These are phyloP conservation scores for Nasonia vitripennis DNA, from an alignment of 1,140 invertebrate species.

Conservation along the genomic window DNA sequence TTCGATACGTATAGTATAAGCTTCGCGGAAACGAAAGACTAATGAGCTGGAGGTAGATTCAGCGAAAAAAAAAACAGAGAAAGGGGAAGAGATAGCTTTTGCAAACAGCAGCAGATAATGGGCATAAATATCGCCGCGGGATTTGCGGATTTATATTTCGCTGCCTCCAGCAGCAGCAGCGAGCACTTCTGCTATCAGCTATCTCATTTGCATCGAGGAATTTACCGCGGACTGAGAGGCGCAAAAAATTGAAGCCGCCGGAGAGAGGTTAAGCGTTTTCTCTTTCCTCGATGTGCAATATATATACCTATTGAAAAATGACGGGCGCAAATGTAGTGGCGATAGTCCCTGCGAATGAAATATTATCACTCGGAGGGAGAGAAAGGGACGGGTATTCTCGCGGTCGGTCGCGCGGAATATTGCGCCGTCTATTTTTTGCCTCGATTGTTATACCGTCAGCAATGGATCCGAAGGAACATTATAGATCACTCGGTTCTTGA, in stretches of 20 bases:
- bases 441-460: not conserved
- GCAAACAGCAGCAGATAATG: slow-evolving; percentile 65
- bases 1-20: not conserved
- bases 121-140: slow-evolving; percentile 70
- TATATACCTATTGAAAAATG: slow-evolving; percentile 69
- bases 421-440: not conserved
- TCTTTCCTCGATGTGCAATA: not conserved
- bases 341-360: slow-evolving; percentile 66
- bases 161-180: not conserved
- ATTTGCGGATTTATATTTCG: slow-evolving; percentile 74
- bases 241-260: slow-evolving; percentile 34
- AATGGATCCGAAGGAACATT: no score
- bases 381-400: slow-evolving; percentile 39
- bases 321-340: slow-evolving; percentile 55
- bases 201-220: slow-evolving; percentile 73
- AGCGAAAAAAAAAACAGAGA: not conserved
- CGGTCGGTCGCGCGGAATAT: not conserved
- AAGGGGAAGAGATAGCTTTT: not conserved
- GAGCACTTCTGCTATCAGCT: slow-evolving; percentile 61
- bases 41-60: not conserved
- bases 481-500: no score
- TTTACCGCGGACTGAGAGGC: slow-evolving; percentile 65
- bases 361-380: slow-evolving; percentile 64
- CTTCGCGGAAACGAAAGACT: not conserved
- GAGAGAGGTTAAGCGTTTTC: not conserved